Conservation (phyloP, 2,797 vertebrate genomes). For the Phalanger gymnotis region DNA sequence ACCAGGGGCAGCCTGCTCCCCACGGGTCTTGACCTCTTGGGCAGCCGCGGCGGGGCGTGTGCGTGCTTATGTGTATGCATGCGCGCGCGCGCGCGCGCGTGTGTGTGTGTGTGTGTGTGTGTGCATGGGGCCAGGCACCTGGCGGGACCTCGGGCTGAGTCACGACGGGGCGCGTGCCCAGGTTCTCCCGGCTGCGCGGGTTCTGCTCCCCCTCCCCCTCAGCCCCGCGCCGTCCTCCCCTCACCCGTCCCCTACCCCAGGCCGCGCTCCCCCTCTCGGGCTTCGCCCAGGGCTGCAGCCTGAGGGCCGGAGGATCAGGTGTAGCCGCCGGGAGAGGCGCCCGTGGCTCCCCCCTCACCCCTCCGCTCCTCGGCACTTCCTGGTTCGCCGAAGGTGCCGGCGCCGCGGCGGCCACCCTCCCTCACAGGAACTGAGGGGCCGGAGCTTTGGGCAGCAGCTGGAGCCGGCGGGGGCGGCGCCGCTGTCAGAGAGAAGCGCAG, state of each 20-base stretch:
- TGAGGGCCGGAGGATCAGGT: slow-evolving; percentile 56
- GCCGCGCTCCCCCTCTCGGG: background rate
- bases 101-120: background rate
- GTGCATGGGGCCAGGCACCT: background rate
- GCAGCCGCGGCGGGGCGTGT: background rate
- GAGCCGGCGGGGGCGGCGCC: slow-evolving; percentile 29
- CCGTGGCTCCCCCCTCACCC: slow-evolving; percentile 43
- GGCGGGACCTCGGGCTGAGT: background rate
- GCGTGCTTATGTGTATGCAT: accelerated
- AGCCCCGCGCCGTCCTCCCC: background rate
- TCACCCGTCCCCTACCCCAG: background rate
- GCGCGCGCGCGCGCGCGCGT: background rate
- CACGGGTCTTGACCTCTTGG: background rate
- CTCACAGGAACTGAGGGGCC: slow-evolving; percentile 51
- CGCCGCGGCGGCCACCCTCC: slow-evolving; percentile 50
- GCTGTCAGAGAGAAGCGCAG: slow-evolving; percentile 43
- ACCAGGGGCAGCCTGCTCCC: background rate
- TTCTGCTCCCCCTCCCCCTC: background rate
- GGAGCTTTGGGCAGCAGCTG: slow-evolving; percentile 11
- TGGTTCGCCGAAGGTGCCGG: slow-evolving; percentile 65
- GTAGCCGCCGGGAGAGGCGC: slow-evolving; percentile 37
- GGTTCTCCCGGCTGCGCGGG: background rate
- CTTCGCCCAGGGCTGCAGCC: background rate
- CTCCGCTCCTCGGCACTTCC: slow-evolving; percentile 66
- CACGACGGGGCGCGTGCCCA: background rate